Base-by-base conservation (phyloP, 2,888 invertebrate genomes). In the Parnassius mnemosyne region DNA sequence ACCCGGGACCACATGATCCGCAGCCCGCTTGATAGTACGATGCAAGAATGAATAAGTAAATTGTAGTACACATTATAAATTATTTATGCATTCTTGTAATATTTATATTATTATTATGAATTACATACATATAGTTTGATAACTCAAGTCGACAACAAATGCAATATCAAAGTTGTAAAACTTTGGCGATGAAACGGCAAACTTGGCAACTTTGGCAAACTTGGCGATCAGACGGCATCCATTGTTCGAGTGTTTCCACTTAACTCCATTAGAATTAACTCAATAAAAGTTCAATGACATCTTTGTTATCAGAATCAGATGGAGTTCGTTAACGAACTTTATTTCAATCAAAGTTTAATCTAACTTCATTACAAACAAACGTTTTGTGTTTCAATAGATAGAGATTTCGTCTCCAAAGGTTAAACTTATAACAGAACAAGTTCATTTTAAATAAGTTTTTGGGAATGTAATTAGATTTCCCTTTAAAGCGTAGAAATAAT, bases 191-290 rank as follows among this genome's bases (percentile, higher is more conserved):
- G n/a, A 25, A 53, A 54, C 54, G 49, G 53, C 53, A 25, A n/a
- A n/a, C n/a, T n/a, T n/a, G n/a, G n/a, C n/a, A n/a, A n/a, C n/a
- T n/a, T n/a, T n/a, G 41, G n/a, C 49, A 12, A 49, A 60, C 49
- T 60, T 41, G 25, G 10, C 46, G 16, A 34, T 55, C 20, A 25
- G 49, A 54, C 54, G 49, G 53, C 53, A 25, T 12, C 43, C 42
- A 49, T 42, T 43, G 47, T 43, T 49, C n/a, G 13, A 11, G 54
- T 60, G 54, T 43, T 50, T 42, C 49, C 49, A 54, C 42, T 60
- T 60, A 43, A 60, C 49, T 55, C 55, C 44, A 54, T 51, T 55
- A 60, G 44, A 25, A 42, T 55, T 60, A 60, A 51, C 44, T 43
- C 50, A 60, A 55, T 54, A 54, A 43, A 46, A 55, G 55, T 60